These are phyloP conservation scores for Chelonus formosanus DNA, from an alignment of 2,888 invertebrate genomes.

Conservation along the genomic window DNA sequence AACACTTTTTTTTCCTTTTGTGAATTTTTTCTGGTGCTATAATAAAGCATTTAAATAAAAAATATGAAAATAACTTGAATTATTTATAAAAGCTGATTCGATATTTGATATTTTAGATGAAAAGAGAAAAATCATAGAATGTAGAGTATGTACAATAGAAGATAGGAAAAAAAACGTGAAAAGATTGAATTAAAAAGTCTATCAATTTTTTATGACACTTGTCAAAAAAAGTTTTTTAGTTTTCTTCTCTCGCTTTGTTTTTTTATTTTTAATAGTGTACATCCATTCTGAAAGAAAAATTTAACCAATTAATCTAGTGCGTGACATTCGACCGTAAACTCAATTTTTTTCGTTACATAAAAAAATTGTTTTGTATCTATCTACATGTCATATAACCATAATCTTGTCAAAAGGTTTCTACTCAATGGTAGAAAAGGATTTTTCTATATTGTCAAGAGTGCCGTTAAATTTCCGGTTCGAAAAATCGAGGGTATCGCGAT, in stretches of 20 bases:
- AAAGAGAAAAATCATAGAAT: neutral
- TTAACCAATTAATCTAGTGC: slow-evolving; percentile 16
- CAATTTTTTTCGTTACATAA: slow-evolving; percentile 1
- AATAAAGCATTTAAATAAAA: no score
- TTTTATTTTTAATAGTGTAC: slow-evolving; percentile 10
- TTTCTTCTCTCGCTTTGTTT: neutral
- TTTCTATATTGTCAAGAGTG: slow-evolving; percentile 13
- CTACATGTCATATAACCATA: neutral
- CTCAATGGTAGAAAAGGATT: slow-evolving; percentile 13
- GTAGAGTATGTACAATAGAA: no score
- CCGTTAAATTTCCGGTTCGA: slow-evolving; percentile 31
- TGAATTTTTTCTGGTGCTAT: no score
- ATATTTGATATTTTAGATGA: neutral
- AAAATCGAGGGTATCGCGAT: slow-evolving; percentile 27
- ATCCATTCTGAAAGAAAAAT: slow-evolving; percentile 5
- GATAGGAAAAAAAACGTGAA: no score
- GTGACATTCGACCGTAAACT: slow-evolving; percentile 2
- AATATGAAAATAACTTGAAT: neutral
- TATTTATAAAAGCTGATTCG: neutral
- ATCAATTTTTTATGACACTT: slow-evolving; percentile 8
- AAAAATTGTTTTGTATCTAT: slow-evolving; percentile 9
- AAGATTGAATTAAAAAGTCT: neutral
- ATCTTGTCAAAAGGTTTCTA: slow-evolving; percentile 10
- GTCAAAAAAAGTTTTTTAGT: slow-evolving; percentile 6
- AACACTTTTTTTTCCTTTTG: no score